These are phyloP conservation scores for Chelmon rostratus DNA, from an alignment of 2,797 vertebrate genomes.

Conservation along the genomic window DNA sequence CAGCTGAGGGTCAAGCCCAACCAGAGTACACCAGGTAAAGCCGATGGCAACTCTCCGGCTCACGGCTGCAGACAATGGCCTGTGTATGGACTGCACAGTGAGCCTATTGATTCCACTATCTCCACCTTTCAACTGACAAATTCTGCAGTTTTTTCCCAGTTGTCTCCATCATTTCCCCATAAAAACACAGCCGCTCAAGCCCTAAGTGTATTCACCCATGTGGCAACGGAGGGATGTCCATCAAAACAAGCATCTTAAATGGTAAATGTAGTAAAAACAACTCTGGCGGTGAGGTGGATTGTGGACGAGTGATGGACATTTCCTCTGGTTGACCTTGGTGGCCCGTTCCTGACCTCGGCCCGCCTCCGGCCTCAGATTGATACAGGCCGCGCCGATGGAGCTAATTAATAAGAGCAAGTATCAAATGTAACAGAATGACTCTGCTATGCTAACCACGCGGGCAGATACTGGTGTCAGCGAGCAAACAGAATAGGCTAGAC, in stretches of 20 bases:
- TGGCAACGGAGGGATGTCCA: no score
- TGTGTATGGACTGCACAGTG: conserved; percentile 50
- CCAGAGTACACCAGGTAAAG: conserved; percentile 57
- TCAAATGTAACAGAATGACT: conserved; percentile 84
- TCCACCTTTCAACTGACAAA: conserved; percentile 21
- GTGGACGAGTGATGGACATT: conserved; percentile 27
- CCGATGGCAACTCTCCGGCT: conserved; percentile 42
- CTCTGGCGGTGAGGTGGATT: neutral
- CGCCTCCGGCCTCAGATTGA: conserved; percentile 52
- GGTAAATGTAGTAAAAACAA: neutral
- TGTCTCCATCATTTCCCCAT: conserved; percentile 14
- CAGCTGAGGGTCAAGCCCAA: conserved; percentile 78
- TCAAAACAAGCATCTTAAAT: neutral
- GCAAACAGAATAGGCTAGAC: conserved; percentile 62
- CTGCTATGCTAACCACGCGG: conserved; percentile 80
- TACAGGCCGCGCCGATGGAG: conserved; percentile 59
- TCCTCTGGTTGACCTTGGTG: conserved; percentile 74
- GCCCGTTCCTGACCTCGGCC: conserved; percentile 67
- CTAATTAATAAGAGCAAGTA: conserved; percentile 83
- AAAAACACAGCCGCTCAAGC: neutral
- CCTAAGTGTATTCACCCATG: neutral
- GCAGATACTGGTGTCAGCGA: conserved; percentile 65
- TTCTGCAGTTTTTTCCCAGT: conserved; percentile 5
- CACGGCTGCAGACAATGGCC: conserved; percentile 60
- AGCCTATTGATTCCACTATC: conserved; percentile 66